These are phyloP conservation scores for Drosophila ogumai DNA, from an alignment of 1,140 invertebrate species.

Conservation along the genomic window DNA sequence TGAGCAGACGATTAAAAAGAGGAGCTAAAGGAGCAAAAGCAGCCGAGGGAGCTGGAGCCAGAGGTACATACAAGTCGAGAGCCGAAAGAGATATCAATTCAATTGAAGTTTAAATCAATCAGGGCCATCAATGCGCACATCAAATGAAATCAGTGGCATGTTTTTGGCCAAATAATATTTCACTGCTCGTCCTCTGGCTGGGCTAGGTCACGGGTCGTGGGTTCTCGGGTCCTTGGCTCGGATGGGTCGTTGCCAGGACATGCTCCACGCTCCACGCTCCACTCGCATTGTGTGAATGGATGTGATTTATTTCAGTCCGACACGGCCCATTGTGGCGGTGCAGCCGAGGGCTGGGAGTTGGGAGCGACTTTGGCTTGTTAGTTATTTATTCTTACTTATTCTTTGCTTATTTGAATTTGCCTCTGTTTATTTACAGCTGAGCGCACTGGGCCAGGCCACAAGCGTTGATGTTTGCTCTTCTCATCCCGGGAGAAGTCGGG, in stretches of 20 bases:
- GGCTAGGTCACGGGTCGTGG: constrained; percentile 20
- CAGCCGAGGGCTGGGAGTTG: constrained; percentile 42
- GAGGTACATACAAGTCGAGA: constrained; percentile 2
- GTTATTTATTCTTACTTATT: constrained; percentile 80
- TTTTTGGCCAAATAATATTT: constrained; percentile 31
- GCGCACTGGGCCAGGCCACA: constrained; percentile 54
- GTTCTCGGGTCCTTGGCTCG: neutral
- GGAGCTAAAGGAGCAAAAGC: neutral
- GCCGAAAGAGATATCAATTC: constrained; percentile 12
- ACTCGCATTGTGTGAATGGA: constrained; percentile 57
- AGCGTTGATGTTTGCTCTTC: constrained; percentile 55
- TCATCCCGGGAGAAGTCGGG: constrained; percentile 21
- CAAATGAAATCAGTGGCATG: constrained; percentile 25
- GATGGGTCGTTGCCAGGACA: constrained; percentile 48
- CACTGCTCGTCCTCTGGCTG: constrained; percentile 7
- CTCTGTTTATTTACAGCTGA: constrained; percentile 78
- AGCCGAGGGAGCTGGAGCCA: neutral
- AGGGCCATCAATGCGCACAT: constrained; percentile 27
- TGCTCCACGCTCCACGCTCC: constrained; percentile 26
- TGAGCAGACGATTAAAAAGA: constrained; percentile 10
- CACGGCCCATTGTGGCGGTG: constrained; percentile 28
- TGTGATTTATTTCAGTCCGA: constrained; percentile 66
- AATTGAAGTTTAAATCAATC: constrained; percentile 47
- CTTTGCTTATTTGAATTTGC: constrained; percentile 77
- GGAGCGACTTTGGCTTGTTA: constrained; percentile 57